These are phyloP conservation scores for Spodoptera exigua DNA, from an alignment of 2,888 invertebrate species.

Conservation along the genomic window DNA sequence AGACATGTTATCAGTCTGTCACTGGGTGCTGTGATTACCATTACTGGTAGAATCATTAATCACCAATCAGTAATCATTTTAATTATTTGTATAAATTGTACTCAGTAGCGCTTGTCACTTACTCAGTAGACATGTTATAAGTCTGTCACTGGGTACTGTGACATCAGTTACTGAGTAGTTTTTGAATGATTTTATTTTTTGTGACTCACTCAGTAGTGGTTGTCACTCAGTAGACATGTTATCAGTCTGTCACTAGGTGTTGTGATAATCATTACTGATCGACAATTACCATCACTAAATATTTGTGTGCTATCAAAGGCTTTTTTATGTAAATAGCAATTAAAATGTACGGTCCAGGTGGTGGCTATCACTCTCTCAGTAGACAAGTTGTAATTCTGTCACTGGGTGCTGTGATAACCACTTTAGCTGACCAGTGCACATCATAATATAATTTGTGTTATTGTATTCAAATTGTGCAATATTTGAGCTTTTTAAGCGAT, in stretches of 20 bases:
- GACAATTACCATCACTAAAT: neutral
- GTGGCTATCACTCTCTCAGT: conserved; percentile 18
- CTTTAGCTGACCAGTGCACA: too few relatives aligned
- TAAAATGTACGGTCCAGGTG: too few relatives aligned
- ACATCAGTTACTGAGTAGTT: too few relatives aligned
- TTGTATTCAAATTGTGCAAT: too few relatives aligned
- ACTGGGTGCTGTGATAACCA: conserved; percentile 42
- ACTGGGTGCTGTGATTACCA: conserved; percentile 20
- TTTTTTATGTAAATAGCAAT: neutral
- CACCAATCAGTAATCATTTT: too few relatives aligned
- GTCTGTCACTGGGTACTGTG: conserved; percentile 33
- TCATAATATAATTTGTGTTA: too few relatives aligned
- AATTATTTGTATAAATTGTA: too few relatives aligned
- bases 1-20: conserved; percentile 23
- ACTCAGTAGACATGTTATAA: conserved; percentile 19
- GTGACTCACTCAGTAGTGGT: conserved; percentile 12
- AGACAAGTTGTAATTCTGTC: conserved; percentile 45
- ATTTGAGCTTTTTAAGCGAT: neutral
- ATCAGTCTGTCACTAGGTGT: conserved; percentile 21
- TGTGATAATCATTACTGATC: conserved; percentile 10
- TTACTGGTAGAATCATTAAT: too few relatives aligned
- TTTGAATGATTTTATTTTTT: too few relatives aligned
- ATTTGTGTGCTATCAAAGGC: neutral
- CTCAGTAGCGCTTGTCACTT: conserved; percentile 5
- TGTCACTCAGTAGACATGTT: conserved; percentile 32